Percentiles rank a stretch among this genome's conserved stretches.
phyloP scores from a whole-genome alignment of 2,113 vertebrate genomes.

The human region GRCh38 chr9:114006001-114006500 shows the following conservation, averaged over 20 bases:
- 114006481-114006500: rapidly evolving
- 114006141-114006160: neutral
- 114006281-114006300: neutral
- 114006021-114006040: neutral
- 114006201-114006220: neutral
- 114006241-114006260: no score
- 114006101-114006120: neutral
- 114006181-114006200: neutral
- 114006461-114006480: neutral
- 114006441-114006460: rapidly evolving
- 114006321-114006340: neutral
- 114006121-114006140: neutral
- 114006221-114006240: neutral
- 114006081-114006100: neutral
- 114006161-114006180: neutral
- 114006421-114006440: neutral
- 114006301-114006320: neutral
- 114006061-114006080: neutral
- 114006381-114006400: no score
- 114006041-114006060: neutral
- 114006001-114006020: neutral
- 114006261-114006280: neutral
- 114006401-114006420: neutral
- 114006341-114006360: no score
- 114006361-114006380: neutral